These are phyloP conservation scores for Adelges cooleyi DNA, from an alignment of 1,140 invertebrate genomes.

Conservation along the genomic window DNA sequence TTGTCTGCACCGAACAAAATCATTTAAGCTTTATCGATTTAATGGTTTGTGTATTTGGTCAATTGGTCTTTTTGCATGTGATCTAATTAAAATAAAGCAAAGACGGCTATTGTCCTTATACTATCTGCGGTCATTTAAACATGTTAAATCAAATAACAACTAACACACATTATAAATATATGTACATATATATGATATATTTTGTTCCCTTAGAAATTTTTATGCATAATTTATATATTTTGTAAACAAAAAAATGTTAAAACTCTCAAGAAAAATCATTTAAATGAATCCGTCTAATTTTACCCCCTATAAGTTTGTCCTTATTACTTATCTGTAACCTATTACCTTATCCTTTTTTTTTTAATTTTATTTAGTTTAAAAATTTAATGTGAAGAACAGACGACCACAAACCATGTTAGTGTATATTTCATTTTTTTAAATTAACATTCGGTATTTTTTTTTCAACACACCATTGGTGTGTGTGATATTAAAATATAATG, in stretches of 20 bases:
- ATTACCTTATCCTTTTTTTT: neutral
- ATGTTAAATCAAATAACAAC: neutral
- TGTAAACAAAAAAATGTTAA: neutral
- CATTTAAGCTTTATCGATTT: constrained; percentile 3
- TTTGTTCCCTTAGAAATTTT: neutral
- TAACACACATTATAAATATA: constrained; percentile 2
- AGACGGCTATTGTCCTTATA: neutral
- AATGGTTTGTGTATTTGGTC: constrained; percentile 1
- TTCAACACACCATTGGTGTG: no score
- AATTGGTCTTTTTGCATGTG: constrained; percentile 22
- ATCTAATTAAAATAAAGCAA: neutral
- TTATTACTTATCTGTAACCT: neutral
- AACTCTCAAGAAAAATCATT: neutral
- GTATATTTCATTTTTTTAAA: no score
- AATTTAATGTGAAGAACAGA: neutral
- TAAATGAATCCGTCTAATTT: neutral
- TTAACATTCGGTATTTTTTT: no score
- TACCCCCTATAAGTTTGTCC: neutral
- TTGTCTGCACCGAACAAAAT: constrained; percentile 1
- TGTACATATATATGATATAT: neutral
- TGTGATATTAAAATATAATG: no score
- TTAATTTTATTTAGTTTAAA: neutral
- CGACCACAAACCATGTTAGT: no score
- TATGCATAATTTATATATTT: constrained; percentile 1
- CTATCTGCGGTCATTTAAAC: constrained; percentile 3